Evolutionary conservation across 2,113 vertebrate species (phyloP).

Genomic region (Ursus arctos): DNA sequence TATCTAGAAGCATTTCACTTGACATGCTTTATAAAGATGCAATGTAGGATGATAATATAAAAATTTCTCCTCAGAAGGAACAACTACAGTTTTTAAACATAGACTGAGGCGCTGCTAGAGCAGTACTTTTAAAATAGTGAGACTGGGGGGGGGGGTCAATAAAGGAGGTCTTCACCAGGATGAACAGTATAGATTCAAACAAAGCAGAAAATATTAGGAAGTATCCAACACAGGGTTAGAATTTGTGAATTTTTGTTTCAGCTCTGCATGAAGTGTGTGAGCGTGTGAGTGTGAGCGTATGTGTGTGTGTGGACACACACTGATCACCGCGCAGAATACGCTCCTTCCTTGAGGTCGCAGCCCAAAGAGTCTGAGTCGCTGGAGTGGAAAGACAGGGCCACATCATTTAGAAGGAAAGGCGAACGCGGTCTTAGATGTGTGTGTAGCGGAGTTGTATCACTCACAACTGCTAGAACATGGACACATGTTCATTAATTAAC

Average conservation of each 20-base stretch:
- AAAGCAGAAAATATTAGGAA: background rate
- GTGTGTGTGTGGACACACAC: too few relatives aligned
- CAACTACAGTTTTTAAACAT: background rate
- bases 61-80: background rate
- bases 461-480: fast-evolving
- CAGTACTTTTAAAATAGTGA: background rate
- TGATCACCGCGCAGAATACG: background rate
- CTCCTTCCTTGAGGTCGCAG: background rate
- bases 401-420: too few relatives aligned
- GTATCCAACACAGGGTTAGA: background rate
- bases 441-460: fast-evolving
- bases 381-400: background rate
- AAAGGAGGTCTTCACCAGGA: background rate
- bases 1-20: background rate
- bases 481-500: background rate
- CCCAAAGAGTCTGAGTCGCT: background rate
- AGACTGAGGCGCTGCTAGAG: background rate
- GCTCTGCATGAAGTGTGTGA: background rate
- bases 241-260: background rate
- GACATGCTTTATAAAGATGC: background rate
- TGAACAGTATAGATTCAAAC: background rate
- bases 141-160: too few relatives aligned
- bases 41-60: background rate
- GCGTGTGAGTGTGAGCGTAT: too few relatives aligned
- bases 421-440: background rate